Base-by-base conservation (phyloP, 2,113 vertebrate genomes). In the Anser brachyrhynchus region DNA sequence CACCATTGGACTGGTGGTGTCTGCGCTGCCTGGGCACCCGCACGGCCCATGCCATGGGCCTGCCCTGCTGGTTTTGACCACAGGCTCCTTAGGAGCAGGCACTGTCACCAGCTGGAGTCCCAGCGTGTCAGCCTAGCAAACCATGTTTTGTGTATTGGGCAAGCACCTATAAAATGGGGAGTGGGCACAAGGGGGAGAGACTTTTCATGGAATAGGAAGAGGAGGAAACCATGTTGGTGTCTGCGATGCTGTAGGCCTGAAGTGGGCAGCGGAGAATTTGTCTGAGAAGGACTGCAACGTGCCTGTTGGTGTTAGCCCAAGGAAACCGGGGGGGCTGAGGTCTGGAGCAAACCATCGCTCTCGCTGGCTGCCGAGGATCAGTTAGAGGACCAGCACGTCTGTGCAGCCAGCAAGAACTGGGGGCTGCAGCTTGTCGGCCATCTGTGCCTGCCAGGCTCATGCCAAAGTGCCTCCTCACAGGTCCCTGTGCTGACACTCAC, bases 391-490 rank as follows among this genome's bases (percentile, higher is more conserved):
- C 5, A 2, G 58, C 16, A 6, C 2, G 19, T 37, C 37, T 89
- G 35, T 79, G 66, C 46, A 77, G 78, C 65, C 90, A 73, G 28
- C 58, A 6, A 84, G 35, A 78, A 72, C 61, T 1, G 0, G 49
- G 73, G 44, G 49, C 83, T 96, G 44, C 93, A 79, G 76, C 76
- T 51, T 67, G 22, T 5, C 8, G 3, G 73, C 95, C 87, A 74
- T 93, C 92, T 89, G 95, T 84, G 77, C 92, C 89, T 73, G 75
- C 52, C 71, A 76, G 64, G 87, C 67, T 87, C n/a, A 87, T 90
- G 95, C 83, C 93, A 59, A 79, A 95, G 64, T 33, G 69, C 22
- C 25, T 78, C 67, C 76, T 81, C 3, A 0, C 15, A 88, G 89
- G 87, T 92, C 43, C 75, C 67, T 11, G 6, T 5, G 59, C 83